Conservation (phyloP, 2,888 invertebrate genomes). For the Teinopalpus imperialis region DNA sequence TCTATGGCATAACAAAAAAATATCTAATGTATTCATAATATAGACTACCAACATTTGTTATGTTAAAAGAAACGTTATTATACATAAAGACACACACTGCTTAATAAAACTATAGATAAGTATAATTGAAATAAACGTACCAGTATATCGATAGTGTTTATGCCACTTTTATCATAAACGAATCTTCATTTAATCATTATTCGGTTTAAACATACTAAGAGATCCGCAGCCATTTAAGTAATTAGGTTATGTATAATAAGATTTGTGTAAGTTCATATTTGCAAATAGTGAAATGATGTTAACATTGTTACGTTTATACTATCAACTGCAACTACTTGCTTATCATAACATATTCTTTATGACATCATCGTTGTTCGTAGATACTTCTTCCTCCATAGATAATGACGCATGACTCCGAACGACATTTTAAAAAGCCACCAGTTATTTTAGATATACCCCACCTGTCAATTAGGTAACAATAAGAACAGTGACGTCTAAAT, state of each 20-base stretch:
- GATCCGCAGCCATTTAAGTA: no score
- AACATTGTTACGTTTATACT: conserved; percentile 24
- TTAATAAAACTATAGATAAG: no score
- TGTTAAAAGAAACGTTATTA: no score
- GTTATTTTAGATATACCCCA: conserved; percentile 30
- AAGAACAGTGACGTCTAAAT: conserved; percentile 23
- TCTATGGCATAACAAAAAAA: background rate
- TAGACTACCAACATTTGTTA: background rate
- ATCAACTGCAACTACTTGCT: conserved; percentile 25
- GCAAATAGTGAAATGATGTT: conserved; percentile 6
- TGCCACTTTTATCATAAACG: no score
- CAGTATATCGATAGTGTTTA: no score
- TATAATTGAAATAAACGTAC: no score
- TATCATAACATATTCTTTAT: conserved; percentile 31
- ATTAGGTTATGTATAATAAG: no score
- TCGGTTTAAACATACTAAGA: no score
- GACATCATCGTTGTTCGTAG: conserved; percentile 29
- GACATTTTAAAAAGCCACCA: conserved; percentile 32
- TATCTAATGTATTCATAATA: background rate
- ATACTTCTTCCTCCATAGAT: conserved; percentile 19
- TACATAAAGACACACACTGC: no score
- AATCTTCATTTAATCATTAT: no score
- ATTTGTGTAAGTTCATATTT: no score
- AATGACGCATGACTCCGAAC: conserved; percentile 25
- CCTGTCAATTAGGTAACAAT: conserved; percentile 28